Base-by-base conservation (phyloP, 2,113 vertebrate genomes). In the Rhinichthys klamathensis region DNA sequence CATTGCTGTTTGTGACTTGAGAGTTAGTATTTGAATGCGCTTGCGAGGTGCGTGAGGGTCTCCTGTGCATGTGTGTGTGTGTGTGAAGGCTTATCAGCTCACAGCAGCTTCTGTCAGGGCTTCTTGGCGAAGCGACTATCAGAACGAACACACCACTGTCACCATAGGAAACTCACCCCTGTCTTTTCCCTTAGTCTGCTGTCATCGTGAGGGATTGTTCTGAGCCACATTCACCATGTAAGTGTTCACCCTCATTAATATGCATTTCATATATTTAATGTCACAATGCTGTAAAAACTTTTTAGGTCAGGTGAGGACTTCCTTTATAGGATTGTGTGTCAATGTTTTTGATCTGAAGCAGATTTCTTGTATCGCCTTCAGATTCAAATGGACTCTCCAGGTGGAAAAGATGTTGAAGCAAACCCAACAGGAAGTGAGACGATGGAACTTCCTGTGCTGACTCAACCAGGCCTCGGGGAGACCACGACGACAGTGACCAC, bases 401-500 rank as follows among this genome's bases (percentile, higher is more conserved):
- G 27, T 63, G 78, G 38, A 3, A 75, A 88, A 69, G 82, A 88
- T 73, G 77, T 12, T 6, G 73, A n/a, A 41, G 54, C 6, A 18
- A 76, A 63, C 60, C 51, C 21, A 27, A 35, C 84, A 79, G 85
- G 65, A 90, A 38, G 15, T 4, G 83, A 46, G 4, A 30, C 0
- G 21, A 73, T 70, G 32, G 90, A 92, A 15, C 78, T 72, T 69
- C 90, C 89, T 0, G 80, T 94, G 9, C 46, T 95, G 67, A 93
- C 88, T 0, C 96, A 97, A 91, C 96, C 96, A 0, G 87, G 92
- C 0, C 90, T 91, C 2, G 93, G 92, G 5, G 65, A 90, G n/a
- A 90, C 92, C 85, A 94, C 91, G 18, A 94, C 94, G 0, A 94
- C 92, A 0, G 15, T 96, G 85, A 94, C 95, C 38, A 91, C 93